These are phyloP conservation scores for Catocala nupta DNA, from an alignment of 2,888 invertebrate species.

Conservation along the genomic window DNA sequence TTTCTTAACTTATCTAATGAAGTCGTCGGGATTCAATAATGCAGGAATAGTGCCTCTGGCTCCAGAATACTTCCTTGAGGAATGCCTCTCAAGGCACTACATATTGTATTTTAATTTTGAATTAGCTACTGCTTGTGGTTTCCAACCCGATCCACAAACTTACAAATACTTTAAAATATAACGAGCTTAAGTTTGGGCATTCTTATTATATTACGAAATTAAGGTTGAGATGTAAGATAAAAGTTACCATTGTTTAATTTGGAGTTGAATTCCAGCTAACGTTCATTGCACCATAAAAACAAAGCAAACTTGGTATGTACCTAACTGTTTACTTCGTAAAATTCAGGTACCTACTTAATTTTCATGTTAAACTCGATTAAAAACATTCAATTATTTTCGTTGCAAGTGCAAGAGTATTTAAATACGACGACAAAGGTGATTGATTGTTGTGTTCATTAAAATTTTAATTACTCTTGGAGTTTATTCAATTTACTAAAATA, in stretches of 20 bases:
- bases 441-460: background rate
- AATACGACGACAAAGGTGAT: background rate
- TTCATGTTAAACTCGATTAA: background rate
- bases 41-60: constrained; percentile 1
- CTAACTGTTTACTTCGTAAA: background rate
- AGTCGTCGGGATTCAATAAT: background rate
- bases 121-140: constrained; percentile 1
- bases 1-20: no score
- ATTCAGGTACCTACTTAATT: background rate
- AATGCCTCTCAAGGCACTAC: constrained; percentile 3
- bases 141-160: background rate
- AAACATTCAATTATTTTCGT: background rate
- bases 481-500: background rate
- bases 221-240: no score
- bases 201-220: no score
- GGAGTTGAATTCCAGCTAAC: no score
- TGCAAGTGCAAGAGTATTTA: background rate
- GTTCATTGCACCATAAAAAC: no score
- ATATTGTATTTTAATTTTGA: constrained; percentile 11
- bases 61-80: constrained; percentile 10
- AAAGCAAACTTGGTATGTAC: background rate
- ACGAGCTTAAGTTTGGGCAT: no score
- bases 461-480: background rate
- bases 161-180: no score
- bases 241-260: no score